These are phyloP conservation scores for Smittia aterrima DNA, from an alignment of 2,888 invertebrate genomes.

Conservation along the genomic window DNA sequence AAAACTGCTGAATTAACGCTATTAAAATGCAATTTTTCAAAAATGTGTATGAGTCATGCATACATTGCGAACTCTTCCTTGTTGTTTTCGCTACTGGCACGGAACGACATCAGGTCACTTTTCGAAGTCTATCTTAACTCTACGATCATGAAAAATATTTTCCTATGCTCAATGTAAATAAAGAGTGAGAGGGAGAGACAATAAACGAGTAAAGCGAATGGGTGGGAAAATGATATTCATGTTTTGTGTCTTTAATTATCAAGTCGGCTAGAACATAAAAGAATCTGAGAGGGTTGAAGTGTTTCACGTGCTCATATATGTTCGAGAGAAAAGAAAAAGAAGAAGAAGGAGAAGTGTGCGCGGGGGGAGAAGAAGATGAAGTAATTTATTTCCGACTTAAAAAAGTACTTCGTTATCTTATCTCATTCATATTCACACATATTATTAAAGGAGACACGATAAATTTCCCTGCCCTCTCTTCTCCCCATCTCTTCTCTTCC, in stretches of 20 bases:
- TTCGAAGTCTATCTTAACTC: neutral
- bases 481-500: no score
- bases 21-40: slow-evolving; percentile 39
- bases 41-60: slow-evolving; percentile 3
- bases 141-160: neutral
- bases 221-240: neutral
- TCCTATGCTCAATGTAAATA: neutral
- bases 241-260: slow-evolving; percentile 13
- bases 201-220: neutral
- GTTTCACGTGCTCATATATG: neutral
- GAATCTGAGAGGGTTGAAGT: neutral
- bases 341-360: neutral
- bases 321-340: no score
- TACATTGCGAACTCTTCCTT: neutral
- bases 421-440: slow-evolving; percentile 26
- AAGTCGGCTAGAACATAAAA: neutral
- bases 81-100: neutral
- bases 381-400: slow-evolving; percentile 38
- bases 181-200: neutral
- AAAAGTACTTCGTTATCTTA: slow-evolving; percentile 3
- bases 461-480: neutral
- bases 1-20: slow-evolving; percentile 40
- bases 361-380: slow-evolving; percentile 26
- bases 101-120: neutral
- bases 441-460: slow-evolving; percentile 12